These are phyloP conservation scores for Enteromius viviparus DNA, from an alignment of 2,797 vertebrate genomes.

Conservation along the genomic window DNA sequence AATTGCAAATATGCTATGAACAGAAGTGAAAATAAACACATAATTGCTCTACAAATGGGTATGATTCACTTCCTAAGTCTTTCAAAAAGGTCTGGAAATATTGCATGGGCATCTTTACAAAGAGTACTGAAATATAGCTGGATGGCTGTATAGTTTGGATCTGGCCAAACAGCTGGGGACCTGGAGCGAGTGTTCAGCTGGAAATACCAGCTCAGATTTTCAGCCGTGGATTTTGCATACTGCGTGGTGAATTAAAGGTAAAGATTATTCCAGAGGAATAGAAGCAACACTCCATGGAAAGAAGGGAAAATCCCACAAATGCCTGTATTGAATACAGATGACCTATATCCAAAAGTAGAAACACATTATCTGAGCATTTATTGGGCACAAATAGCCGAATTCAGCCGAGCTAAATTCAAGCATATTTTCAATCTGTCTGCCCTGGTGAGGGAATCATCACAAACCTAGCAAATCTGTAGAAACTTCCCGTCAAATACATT, in stretches of 20 bases:
- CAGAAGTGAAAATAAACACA: constrained; percentile 64
- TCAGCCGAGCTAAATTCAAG: background rate
- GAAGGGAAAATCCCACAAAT: constrained; percentile 10
- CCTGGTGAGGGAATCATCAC: background rate
- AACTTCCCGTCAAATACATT: constrained; percentile 1
- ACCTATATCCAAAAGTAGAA: constrained; percentile 8
- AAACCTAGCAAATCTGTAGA: background rate
- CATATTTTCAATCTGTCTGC: background rate
- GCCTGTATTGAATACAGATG: background rate
- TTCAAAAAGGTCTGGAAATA: constrained; percentile 61
- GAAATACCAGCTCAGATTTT: constrained; percentile 72
- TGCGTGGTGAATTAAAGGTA: constrained; percentile 64
- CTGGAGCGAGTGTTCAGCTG: constrained; percentile 73
- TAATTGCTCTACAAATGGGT: constrained; percentile 59
- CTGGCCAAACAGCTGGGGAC: constrained; percentile 75
- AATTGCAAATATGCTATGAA: constrained; percentile 51
- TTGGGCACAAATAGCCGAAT: background rate
- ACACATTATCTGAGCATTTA: background rate
- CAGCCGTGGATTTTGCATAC: constrained; percentile 52
- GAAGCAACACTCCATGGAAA: constrained; percentile 47
- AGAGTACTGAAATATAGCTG: constrained; percentile 57
- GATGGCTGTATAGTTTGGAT: constrained; percentile 43
- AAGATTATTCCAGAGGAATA: constrained; percentile 53
- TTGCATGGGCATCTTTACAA: constrained; percentile 60
- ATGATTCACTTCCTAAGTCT: constrained; percentile 59